Base-by-base conservation (phyloP, 2,888 invertebrate species). In the Phortica okadai region DNA sequence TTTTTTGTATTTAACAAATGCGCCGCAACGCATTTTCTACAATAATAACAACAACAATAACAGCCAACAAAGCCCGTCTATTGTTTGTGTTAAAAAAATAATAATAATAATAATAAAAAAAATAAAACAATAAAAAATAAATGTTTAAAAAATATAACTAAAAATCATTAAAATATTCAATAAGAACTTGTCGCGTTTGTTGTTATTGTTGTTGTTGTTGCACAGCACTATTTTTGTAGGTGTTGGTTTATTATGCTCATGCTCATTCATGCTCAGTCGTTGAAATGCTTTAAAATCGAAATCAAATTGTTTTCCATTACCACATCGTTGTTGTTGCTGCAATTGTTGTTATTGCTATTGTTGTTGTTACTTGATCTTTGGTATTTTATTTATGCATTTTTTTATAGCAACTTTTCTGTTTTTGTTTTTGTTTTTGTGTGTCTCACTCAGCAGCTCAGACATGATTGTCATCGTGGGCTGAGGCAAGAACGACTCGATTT, bases 1-100 rank as follows among this genome's bases (percentile, higher is more conserved):
- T 59, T 16, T 1, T 59, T 59, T 14, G 8, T 59, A 59, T 21
- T 21, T 21, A 16, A 1, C 8, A 16, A n/a, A 21, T 21, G 21
- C 10, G 8, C 59, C 59, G 25, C 16, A 25, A 59, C 59, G 59
- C 25, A 33, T 33, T 64, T 64, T 64, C 33, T 33, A 64, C 11
- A 33, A 14, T 50, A 50, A 8, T 45, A 45, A 45, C 45, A 45
- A 45, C 45, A 45, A 6, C 14, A 8, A 50, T 4, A 11, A 14
- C 41, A 33, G 14, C 21, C 64, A 62, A 62, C 21, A 64, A 64
- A 64, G 64, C 25, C 33, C 25, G 41, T 21, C 64, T 25, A 64
- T 64, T 64, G 64, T 64, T 33, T 64, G 4, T 8, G 11, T 2
- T 8, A 25, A 62, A 62, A 58, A 14, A 58, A 14, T 2, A 64